Evolutionary conservation across 1,140 invertebrate species (phyloP), one percentile per base, ranked within the genome.

Genomic region (Cherax quadricarinatus): DNA sequence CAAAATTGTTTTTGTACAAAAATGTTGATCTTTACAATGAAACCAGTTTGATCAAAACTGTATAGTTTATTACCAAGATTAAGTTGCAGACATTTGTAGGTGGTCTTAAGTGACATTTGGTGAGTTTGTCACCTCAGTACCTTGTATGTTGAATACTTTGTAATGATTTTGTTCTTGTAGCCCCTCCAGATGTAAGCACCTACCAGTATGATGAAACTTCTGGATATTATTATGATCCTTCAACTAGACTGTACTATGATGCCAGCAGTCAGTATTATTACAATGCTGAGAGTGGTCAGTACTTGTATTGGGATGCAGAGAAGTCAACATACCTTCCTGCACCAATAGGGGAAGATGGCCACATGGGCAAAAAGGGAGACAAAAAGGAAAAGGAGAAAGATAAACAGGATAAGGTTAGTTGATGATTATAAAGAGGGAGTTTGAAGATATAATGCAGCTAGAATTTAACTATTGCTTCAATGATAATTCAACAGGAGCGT

Each of bases 201-300:
- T 99, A 99, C 95, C 97, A 98, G 94, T 99, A 98, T 95, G 99
- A 99, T 95, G 98, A 98, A 95, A 96, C 97, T 0, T 99, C 98
- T 21, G 98, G 99, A 0, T 99, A 99, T 95, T 99, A 99, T 94
- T 99, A 99, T 95, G 99, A 99, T 95, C 96, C 98, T 1, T 96
- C 96, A 3, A 99, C 98, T 16, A 97, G 97, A 5, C 96, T 99
- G 6, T 99, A 99, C 95, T 99, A 99, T 94, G 98, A 99, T 96
- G 97, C 98, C 0, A 98, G 97, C 94, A 98, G 98, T 12, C 98
- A 98, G 95, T 99, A 99, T 95, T 98, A 98, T 95, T 98, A 97
- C 95, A 99, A 99, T 95, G 97, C 97, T 93, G 96, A 97, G 93
- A 98, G 97, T 3, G 97, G 97, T 93, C 97, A 98, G 94, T 99